A percentile compares a stretch with the other conserved stretches of the same genome.
Evolutionary conservation across 2,113 vertebrate genomes (phyloP).

Genomic region (Hymenochirus boettgeri): DNA sequence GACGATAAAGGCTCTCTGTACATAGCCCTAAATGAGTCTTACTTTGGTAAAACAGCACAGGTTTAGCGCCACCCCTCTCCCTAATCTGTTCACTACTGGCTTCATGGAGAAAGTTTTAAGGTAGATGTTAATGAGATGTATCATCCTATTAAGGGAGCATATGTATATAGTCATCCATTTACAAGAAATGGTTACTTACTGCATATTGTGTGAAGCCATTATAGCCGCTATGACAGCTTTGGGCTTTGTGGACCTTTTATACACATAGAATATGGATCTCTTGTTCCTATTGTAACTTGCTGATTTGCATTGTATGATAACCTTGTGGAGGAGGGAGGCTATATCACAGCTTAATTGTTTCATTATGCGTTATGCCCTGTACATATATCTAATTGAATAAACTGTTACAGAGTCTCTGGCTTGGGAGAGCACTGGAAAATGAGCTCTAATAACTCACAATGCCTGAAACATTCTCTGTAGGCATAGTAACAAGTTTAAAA

Average conservation of each 20-base stretch:
- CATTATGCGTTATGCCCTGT: slow-evolving; percentile 14
- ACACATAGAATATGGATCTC: slow-evolving; percentile 9
- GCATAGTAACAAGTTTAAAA: slow-evolving; percentile 42
- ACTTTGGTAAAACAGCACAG: no score
- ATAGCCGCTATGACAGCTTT: not conserved
- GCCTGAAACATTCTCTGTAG: no score
- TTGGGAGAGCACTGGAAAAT: slow-evolving; percentile 1
- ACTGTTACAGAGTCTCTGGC: slow-evolving; percentile 13
- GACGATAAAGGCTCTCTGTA: no score
- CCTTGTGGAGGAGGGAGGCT: slow-evolving; percentile 23
- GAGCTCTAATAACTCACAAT: slow-evolving; percentile 4
- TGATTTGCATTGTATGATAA: slow-evolving; percentile 11
- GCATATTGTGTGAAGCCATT: no score
- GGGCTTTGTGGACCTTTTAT: slow-evolving; percentile 5
- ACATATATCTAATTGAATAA: slow-evolving; percentile 17
- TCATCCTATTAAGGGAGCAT: no score
- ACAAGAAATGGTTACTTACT: no score
- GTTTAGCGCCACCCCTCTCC: no score
- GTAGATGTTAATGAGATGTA: no score
- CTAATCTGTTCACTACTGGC: no score
- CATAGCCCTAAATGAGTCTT: no score
- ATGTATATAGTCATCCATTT: no score
- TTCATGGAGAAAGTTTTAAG: no score
- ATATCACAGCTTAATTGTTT: slow-evolving; percentile 10
- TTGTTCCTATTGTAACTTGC: not conserved